Percentiles rank a stretch among this genome's conserved stretches.
phyloP scores from a whole-genome alignment of 2,797 vertebrate genomes.

The Crenuchus spilurus region DNA sequence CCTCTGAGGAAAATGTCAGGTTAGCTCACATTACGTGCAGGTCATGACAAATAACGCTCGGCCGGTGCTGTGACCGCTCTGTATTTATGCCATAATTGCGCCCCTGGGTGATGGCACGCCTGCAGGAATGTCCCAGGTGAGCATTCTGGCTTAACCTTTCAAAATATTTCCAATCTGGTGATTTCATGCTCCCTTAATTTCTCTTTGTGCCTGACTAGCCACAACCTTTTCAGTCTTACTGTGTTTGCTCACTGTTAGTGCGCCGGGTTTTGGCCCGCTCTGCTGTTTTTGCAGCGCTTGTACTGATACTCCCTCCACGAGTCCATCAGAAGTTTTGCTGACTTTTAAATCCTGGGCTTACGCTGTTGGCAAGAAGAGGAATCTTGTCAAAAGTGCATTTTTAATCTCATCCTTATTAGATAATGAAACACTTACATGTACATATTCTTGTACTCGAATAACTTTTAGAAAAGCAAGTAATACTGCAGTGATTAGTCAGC shows the following conservation, averaged over 20 bases:
- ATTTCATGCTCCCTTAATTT: slow-evolving; percentile 52
- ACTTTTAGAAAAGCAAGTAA: too few species aligned
- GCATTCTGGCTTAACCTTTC: slow-evolving; percentile 51
- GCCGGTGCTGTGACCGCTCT: slow-evolving; percentile 1
- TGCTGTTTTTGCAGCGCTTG: not conserved
- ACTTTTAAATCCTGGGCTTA: not conserved
- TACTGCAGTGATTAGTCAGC: too few species aligned
- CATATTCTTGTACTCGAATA: too few species aligned
- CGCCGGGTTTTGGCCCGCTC: not conserved
- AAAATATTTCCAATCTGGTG: slow-evolving; percentile 43
- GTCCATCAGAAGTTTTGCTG: not conserved
- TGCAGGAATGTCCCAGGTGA: slow-evolving; percentile 19
- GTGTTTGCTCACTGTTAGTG: not conserved
- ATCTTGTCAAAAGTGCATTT: too few species aligned
- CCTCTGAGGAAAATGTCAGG: slow-evolving; percentile 38
- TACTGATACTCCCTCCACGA: not conserved
- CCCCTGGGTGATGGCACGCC: slow-evolving; percentile 27
- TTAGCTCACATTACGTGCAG: slow-evolving; percentile 37
- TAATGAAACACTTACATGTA: too few species aligned
- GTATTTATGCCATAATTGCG: slow-evolving; percentile 30
- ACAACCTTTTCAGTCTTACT: not conserved
- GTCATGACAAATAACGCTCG: slow-evolving; percentile 44
- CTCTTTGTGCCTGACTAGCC: slow-evolving; percentile 16
- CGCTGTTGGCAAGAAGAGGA: not conserved
- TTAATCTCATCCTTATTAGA: too few species aligned